Evolutionary conservation across 2,797 vertebrate species (phyloP).

Genomic region (Myoxocephalus aenaeus): DNA sequence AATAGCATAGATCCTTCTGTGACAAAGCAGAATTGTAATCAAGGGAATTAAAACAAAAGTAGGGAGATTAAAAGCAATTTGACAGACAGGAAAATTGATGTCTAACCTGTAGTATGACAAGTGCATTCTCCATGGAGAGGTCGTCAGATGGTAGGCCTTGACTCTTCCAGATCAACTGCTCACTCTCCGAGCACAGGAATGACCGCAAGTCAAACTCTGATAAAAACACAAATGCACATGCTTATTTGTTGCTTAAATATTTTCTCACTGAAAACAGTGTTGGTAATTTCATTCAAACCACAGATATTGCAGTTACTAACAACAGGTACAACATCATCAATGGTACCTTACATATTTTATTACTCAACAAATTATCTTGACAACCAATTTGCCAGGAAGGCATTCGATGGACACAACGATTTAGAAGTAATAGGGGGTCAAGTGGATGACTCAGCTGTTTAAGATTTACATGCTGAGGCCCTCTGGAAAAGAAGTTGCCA

Average conservation of each 20-base stretch:
- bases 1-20: not conserved
- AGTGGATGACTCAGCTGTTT: slow-evolving; percentile 1
- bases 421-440: not conserved
- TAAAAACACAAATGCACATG: not conserved
- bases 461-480: slow-evolving; percentile 1
- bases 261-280: slow-evolving; percentile 71
- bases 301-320: not conserved
- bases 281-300: not conserved
- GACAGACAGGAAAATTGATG: not conserved
- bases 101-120: slow-evolving; percentile 95
- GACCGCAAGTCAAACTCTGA: slow-evolving; percentile 93
- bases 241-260: slow-evolving; percentile 82
- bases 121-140: slow-evolving; percentile 97
- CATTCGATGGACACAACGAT: not conserved
- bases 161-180: slow-evolving; percentile 98
- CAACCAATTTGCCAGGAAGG: not conserved
- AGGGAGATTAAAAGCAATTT: not conserved
- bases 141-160: slow-evolving; percentile 97
- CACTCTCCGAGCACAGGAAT: slow-evolving; percentile 96
- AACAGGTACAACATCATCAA: not conserved
- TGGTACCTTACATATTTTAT: not conserved
- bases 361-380: slow-evolving; percentile 3
- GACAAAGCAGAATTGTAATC: not conserved
- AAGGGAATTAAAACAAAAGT: slow-evolving; percentile 10
- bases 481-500: not conserved